Evolutionary conservation across 2,113 vertebrate species (phyloP), one percentile per base, ranked within the genome.

Genomic region (Onychostruthus taczanowskii): DNA sequence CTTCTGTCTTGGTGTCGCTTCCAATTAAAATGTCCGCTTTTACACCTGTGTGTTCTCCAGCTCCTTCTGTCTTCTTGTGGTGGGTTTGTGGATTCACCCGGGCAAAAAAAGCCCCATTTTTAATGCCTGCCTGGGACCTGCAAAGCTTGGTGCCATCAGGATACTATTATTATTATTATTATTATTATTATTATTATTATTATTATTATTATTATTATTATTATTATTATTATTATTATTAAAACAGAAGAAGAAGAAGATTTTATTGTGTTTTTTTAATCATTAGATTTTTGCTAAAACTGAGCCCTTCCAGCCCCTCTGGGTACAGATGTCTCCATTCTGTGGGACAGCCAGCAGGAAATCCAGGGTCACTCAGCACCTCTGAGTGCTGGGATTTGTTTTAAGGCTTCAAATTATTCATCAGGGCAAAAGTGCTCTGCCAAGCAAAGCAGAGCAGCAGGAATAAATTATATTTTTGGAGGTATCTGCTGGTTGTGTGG

Each of bases 281-380:
- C 2, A 6, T 64, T 26, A 18, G 4, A 4, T 41, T 84, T 73
- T 67, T 11, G 10, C 11, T 33, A 4, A 61, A 79, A 43, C 5
- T 2, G 26, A 35, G 31, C 20, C 59, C 49, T 53, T 43, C 58
- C 55, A 68, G 24, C 31, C 66, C 31, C 35, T 13, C 44, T 50
- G 41, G 26, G 2, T 22, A 1, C 3, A 1, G 20, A 22, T 31
- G 7, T 4, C 21, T 12, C 31, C 0, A 0, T 52, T 28, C 3
- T 18, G 7, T 20, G 66, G 55, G 17, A 50, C 22, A 47, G 13
- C 20, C 46, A 52, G 17, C 7, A 43, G 50, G 22, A 73, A 27
- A 44, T 12, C 16, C 7, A 30, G 59, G 49, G 10, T 23, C 26
- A 14, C 8, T 6, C 6, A 44, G n/a, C 52, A 14, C 35, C 43